Conservation (phyloP, 2,888 invertebrate genomes). For the Eumacrocentrus americanus region DNA sequence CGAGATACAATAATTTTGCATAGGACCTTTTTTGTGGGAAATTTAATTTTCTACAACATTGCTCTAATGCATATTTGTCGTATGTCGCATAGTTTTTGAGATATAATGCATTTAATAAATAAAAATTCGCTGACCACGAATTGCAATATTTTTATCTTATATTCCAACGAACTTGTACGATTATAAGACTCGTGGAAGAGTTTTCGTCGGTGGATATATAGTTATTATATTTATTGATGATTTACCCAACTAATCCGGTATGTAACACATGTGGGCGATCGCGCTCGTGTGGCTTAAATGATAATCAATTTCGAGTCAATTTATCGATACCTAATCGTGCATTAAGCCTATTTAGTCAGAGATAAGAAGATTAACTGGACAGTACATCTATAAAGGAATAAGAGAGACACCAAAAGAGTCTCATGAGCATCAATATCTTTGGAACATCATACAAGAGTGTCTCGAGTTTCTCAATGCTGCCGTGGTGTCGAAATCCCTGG, state of each 20-base stretch:
- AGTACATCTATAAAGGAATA: background rate
- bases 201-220: slow-evolving; percentile 20
- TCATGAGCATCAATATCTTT: too few species aligned
- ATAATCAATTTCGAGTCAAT: slow-evolving; percentile 34
- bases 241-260: slow-evolving; percentile 15
- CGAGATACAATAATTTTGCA: too few species aligned
- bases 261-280: slow-evolving; percentile 13
- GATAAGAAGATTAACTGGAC: slow-evolving; percentile 40
- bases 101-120: too few species aligned
- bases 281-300: slow-evolving; percentile 1
- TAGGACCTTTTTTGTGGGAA: too few species aligned
- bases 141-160: background rate
- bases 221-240: too few species aligned
- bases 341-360: slow-evolving; percentile 37
- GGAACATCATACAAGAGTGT: background rate
- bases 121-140: background rate
- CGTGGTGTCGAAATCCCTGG: background rate
- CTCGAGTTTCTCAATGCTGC: background rate
- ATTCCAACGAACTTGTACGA: background rate
- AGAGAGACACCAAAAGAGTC: too few species aligned
- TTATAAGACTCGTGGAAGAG: background rate
- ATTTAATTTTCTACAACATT: too few species aligned
- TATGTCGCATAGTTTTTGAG: background rate
- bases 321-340: slow-evolving; percentile 33
- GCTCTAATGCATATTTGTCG: too few species aligned